These are phyloP conservation scores for Ailuropoda melanoleuca DNA, from an alignment of 2,113 vertebrate genomes.

Conservation along the genomic window DNA sequence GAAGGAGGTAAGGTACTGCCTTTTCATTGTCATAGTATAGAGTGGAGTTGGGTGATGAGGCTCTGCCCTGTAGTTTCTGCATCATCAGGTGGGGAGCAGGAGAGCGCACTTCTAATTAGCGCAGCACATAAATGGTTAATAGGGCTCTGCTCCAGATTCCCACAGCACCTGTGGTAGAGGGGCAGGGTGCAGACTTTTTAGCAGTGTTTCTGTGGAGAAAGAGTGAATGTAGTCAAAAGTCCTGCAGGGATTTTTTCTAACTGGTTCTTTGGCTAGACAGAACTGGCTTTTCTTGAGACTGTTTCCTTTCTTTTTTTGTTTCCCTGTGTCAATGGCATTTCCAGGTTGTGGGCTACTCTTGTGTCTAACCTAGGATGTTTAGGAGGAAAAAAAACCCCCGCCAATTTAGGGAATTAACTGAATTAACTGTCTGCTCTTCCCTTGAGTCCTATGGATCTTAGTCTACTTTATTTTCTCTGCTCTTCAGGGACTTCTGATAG, in stretches of 20 bases:
- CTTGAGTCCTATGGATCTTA: not conserved
- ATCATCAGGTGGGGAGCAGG: not conserved
- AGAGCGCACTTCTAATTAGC: not conserved
- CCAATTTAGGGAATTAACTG: not conserved
- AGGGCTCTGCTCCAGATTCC: not conserved
- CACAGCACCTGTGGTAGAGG: not conserved
- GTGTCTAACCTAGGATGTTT: not conserved
- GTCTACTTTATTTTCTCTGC: not conserved
- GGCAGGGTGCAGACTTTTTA: not conserved
- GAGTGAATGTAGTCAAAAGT: not conserved
- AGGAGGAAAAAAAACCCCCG: not conserved
- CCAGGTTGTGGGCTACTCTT: not conserved
- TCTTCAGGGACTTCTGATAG: not conserved
- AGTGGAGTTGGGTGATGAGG: not conserved
- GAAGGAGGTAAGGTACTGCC: not conserved
- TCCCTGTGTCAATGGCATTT: not conserved
- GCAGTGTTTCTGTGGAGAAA: not conserved
- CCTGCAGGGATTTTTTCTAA: not conserved
- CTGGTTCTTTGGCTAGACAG: not conserved
- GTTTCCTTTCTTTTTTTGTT: not conserved
- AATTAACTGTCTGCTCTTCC: not conserved
- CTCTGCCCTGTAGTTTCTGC: not conserved
- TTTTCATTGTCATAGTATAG: not conserved
- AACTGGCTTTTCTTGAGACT: not conserved
- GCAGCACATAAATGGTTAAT: not conserved